Evolutionary conservation across 2,888 invertebrate species (phyloP), one percentile per base, ranked within the genome.

Genomic region (Myopa testacea): DNA sequence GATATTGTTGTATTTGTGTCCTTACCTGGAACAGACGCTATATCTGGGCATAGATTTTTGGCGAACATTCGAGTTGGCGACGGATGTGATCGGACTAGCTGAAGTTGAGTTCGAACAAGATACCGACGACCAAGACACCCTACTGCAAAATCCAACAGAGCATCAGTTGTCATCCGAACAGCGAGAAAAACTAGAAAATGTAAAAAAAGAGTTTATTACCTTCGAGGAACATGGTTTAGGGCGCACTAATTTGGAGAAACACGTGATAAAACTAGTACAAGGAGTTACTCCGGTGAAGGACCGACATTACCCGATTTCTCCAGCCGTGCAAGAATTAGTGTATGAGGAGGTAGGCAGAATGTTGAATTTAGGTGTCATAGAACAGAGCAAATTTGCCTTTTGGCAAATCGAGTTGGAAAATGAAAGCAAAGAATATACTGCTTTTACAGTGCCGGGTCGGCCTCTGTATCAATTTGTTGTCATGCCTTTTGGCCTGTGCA

Each of bases 281-380:
- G 78, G 76, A 7, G 72, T 80, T 4, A 62, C 60, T 7, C 80
- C 81, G 0, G 71, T 80, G 16, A 82, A 81, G 63, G 78, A 81
- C 45, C 75, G 80, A 0, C 79, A 81, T 60, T 83, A 80, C 55
- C 80, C 81, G 1, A 62, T 80, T 3, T 82, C 81, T 4, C 81
- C 80, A 4, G 78, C 76, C 4, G 75, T 81, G 10, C 81, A 82
- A 60, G 68, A 74, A n/a, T 55, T 79, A 14, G 19, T 81, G 7
- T 80, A 80, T 40, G 79, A 73, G 5, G 85, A 86, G 77, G 79
- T 87, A 0, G 84, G 86, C n/a, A 75, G 81, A 4, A 87, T 87
- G 86, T 45, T 87, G 8, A 74, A 68, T 1, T 70, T 82, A 7
- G 84, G 81, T 6, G 82, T 87, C 0, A 82, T 87, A 1, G 85